Evolutionary conservation across 2,113 vertebrate genomes (phyloP).

Genomic region (Urocitellus parryii): DNA sequence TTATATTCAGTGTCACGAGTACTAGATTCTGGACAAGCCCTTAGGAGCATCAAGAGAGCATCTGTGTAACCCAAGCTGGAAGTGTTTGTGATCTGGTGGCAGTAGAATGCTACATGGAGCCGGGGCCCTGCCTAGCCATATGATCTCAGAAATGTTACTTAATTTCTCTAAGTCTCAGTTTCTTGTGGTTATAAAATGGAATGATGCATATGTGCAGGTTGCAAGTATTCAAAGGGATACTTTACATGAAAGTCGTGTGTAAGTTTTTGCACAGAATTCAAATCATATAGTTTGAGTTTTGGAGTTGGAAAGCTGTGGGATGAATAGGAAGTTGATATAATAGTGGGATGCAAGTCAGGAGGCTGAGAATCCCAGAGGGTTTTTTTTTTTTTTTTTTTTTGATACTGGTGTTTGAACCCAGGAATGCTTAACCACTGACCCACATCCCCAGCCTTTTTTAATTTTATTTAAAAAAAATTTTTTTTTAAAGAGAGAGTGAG

Average conservation of each 20-base stretch:
- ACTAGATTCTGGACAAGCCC: background rate
- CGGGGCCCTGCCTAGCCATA: background rate
- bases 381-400: too few species aligned
- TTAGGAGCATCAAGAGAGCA: background rate
- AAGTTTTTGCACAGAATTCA: background rate
- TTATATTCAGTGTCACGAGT: background rate
- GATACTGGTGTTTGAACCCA: too few species aligned
- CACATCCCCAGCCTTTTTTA: too few species aligned
- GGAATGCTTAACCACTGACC: too few species aligned
- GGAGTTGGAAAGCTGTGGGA: background rate
- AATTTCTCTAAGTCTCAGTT: background rate
- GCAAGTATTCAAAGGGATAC: background rate
- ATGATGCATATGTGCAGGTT: background rate
- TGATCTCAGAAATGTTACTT: background rate
- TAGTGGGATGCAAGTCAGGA: background rate
- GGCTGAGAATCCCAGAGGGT: accelerated
- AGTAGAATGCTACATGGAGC: background rate
- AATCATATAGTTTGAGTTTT: background rate
- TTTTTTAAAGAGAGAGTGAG: too few species aligned
- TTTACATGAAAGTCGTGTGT: background rate
- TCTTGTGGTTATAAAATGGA: background rate
- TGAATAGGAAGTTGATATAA: background rate
- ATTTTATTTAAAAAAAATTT: too few species aligned
- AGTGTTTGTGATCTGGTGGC: background rate
- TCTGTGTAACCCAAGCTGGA: background rate